Percentiles rank a stretch among this genome's conserved stretches.
These are phyloP conservation scores for Pangasius djambal DNA, from an alignment of 2,797 vertebrate species.

Conservation along the genomic window DNA sequence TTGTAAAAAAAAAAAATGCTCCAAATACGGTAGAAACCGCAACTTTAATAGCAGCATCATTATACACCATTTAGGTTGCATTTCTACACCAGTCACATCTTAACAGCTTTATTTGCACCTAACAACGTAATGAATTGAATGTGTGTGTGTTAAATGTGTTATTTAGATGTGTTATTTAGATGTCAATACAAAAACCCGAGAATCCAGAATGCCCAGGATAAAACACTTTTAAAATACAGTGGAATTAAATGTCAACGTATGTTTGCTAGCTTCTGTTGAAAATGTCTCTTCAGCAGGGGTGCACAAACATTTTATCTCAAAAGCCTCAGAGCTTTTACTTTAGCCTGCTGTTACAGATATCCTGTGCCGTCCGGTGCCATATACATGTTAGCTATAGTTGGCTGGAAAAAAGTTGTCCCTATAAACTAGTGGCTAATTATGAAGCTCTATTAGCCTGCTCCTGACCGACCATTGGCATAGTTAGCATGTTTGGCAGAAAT, in stretches of 20 bases:
- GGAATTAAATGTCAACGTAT: not conserved
- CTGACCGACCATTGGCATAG: not conserved
- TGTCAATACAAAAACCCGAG: not conserved
- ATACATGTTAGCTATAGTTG: not conserved
- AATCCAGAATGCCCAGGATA: not conserved
- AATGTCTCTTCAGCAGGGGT: not conserved
- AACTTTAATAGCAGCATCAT: not conserved
- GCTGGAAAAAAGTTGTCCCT: not conserved
- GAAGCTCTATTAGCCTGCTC: not conserved
- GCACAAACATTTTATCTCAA: not conserved
- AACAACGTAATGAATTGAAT: not conserved
- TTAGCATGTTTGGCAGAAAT: not conserved
- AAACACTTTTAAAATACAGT: not conserved
- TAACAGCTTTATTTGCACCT: slow-evolving; percentile 13
- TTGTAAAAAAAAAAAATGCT: not conserved
- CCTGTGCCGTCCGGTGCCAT: too few relatives aligned
- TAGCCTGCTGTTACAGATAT: not conserved
- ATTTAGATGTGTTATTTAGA: not conserved
- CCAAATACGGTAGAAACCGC: not conserved
- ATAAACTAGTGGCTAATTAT: not conserved
- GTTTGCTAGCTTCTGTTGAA: not conserved
- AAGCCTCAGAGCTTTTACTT: not conserved
- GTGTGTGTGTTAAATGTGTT: not conserved
- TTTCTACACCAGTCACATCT: slow-evolving; percentile 2
- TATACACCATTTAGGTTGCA: slow-evolving; percentile 8